These are phyloP conservation scores for Acanthosepion lycidas DNA, from an alignment of 2,888 invertebrate genomes.

Conservation along the genomic window DNA sequence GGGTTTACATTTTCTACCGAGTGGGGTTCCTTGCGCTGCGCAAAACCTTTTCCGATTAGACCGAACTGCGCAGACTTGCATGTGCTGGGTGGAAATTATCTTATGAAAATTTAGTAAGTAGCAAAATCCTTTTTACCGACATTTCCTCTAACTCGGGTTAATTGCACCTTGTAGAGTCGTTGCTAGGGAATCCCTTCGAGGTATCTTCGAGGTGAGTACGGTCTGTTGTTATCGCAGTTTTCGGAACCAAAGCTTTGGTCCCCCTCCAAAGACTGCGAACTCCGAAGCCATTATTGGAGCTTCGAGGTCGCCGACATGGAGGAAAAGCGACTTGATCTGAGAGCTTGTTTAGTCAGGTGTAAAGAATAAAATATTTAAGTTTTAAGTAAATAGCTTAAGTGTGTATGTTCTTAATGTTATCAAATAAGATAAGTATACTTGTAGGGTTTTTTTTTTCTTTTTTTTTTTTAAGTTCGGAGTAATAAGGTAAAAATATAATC, in stretches of 20 bases:
- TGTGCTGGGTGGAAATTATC: constrained; percentile 59
- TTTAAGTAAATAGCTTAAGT: neutral
- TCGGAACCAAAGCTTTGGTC: neutral
- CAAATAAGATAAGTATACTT: neutral
- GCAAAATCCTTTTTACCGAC: constrained; percentile 47
- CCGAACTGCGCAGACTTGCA: constrained; percentile 64
- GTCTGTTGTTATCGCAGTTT: neutral
- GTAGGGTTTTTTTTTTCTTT: neutral
- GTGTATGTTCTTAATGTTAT: no score
- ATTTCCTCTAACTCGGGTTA: neutral
- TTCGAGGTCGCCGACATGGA: constrained; percentile 33
- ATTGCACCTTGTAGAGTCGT: neutral
- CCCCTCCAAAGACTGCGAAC: neutral
- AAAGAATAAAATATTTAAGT: neutral
- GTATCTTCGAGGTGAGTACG: constrained; percentile 5
- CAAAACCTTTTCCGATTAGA: constrained; percentile 52
- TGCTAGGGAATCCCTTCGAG: neutral
- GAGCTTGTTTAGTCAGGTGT: neutral
- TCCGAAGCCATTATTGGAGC: constrained; percentile 7
- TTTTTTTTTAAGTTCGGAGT: neutral
- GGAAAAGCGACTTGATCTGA: neutral
- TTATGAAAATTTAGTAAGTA: constrained; percentile 48
- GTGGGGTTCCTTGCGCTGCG: constrained; percentile 57
- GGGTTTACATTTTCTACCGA: constrained; percentile 54
- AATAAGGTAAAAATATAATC: neutral